Evolutionary conservation across 2,797 vertebrate genomes (phyloP).

Genomic region (Amphiprion clarkii): DNA sequence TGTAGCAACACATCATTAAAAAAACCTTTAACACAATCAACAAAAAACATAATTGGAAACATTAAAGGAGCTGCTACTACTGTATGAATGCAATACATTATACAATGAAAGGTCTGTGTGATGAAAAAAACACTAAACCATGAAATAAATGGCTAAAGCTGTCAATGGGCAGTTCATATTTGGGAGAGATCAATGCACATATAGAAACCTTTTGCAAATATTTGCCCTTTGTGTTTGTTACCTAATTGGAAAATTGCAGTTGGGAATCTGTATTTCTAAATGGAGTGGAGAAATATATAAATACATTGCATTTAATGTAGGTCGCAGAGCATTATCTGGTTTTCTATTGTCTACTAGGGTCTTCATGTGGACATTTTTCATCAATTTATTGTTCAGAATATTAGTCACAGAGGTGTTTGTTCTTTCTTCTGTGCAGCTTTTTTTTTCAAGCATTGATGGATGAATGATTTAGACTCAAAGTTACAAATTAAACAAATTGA

Average conservation of each 20-base stretch:
- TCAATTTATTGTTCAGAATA: constrained; percentile 7
- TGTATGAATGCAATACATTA: not conserved
- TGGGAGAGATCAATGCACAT: not conserved
- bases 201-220: too few species aligned
- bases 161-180: not conserved
- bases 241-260: too few species aligned
- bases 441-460: constrained; percentile 51
- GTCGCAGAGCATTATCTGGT: not conserved
- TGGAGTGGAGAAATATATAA: too few species aligned
- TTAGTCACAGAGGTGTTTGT: constrained; percentile 18
- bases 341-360: not conserved
- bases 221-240: too few species aligned
- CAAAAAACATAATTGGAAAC: not conserved
- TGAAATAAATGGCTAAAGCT: not conserved
- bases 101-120: not conserved
- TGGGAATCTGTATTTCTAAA: not conserved
- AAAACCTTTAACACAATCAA: not conserved
- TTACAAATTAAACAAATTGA: constrained; percentile 71
- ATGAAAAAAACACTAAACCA: not conserved
- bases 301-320: too few species aligned
- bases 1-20: too few species aligned
- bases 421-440: constrained; percentile 27
- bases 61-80: not conserved
- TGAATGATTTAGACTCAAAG: constrained; percentile 62
- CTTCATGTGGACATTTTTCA: not conserved